Base-by-base conservation (phyloP, 2,797 vertebrate species). In the Pseudochromis fuscus region DNA sequence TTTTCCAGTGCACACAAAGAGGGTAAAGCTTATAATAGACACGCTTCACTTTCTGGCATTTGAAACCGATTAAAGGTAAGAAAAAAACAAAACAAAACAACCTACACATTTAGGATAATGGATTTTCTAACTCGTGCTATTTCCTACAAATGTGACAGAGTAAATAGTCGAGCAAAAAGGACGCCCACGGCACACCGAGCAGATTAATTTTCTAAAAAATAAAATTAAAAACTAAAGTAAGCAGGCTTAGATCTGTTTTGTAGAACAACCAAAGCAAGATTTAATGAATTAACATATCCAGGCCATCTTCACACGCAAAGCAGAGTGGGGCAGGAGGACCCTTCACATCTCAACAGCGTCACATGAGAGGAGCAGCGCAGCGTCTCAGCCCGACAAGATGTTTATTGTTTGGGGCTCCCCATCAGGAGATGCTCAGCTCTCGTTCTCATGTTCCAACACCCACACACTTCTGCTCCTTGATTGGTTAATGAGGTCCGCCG, bases 401-500 rank as follows among this genome's bases (percentile, higher is more conserved):
- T 87, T 87, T 83, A 89, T 89, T 90, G 85, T 91, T 89, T 85
- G 63, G 80, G 74, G 56, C 77, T 73, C 63, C 84, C 67, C 58
- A 33, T 77, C 68, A 78, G 62, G 67, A 82, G 72, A 57, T 59
- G 59, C 16, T 7, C 61, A 78, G 77, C 65, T 75, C 69, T 76
- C n/a, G 21, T 69, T 31, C 57, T 83, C 65, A 58, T 87, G 62
- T 89, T 88, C 37, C 62, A 69, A 81, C 85, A 10, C 89, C 89
- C 89, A 79, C 90, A 56, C 87, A 76, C 82, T 86, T 71, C 83
- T 87, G 89, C 79, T 79, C 30, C 68, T 75, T 90, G 85, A 92
- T 91, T 92, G 87, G 80, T 90, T 91, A 92, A 89, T 89, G 79
- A 91, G 84, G 67, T 81, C 77, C 71, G 61, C 44, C 45, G 79